Evolutionary conservation across 92 coral and sea anemone species (phyloP), one percentile per base, ranked within the genome.

Genomic region (Epizoanthus scotinus): DNA sequence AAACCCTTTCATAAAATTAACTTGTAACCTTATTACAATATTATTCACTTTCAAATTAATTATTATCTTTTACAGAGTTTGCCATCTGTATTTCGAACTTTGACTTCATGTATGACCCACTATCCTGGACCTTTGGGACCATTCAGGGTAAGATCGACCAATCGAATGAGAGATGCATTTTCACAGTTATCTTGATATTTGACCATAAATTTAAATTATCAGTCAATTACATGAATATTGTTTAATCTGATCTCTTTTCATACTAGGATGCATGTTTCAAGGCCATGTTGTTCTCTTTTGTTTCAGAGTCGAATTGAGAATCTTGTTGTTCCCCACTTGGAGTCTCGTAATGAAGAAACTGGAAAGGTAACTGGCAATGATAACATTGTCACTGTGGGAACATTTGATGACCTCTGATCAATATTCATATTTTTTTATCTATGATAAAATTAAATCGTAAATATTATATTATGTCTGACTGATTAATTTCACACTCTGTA

Each of bases 51-150:
- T 24, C 3, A 34, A 34, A 34, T 34, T 20, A 8, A 57, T 29
- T 36, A 8, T 2, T 6, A 28, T 56, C 62, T 49, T 78, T 8
- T 66, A 8, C 78, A 87, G 91, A 83, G 63, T 65, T 54, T 34
- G 24, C 25, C 34, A 3, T 18, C 71, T 78, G 77, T 72, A 8
- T 79, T 91, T 62, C 26, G 71, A 36, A 79, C 86, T 25, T 70
- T 91, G 22, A 77, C 78, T 3, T 86, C 90, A 12, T 88, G 95
- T 84, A 52, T 91, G 2, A 82, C 7, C 58, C 50, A 74, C 74
- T 86, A 85, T 42, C 92, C 95, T 28, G 95, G 92, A 18, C 90
- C 95, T 27, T 29, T 78, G 42, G 95, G 90, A 57, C 84, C 90
- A 55, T 88, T 75, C 20, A 83, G 77, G 87, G 95, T 91, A 63